These are phyloP conservation scores for Polyergus mexicanus DNA, from an alignment of 1,140 invertebrate genomes.

Conservation along the genomic window DNA sequence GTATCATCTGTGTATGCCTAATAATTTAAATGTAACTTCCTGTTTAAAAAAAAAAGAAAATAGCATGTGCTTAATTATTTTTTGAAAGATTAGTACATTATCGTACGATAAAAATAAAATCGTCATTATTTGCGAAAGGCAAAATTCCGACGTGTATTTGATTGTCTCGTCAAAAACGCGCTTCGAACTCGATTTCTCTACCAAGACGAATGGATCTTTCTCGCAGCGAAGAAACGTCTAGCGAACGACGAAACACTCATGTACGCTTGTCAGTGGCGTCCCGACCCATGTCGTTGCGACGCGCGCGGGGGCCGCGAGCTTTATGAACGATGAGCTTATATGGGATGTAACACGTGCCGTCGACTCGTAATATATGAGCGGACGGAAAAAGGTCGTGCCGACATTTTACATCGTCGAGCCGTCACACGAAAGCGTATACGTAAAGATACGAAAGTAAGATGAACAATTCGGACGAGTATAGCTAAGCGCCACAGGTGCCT, in stretches of 20 bases:
- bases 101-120: not conserved
- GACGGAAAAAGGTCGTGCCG: constrained; percentile 40
- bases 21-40: not conserved
- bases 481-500: constrained; percentile 38
- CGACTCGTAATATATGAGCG: constrained; percentile 74
- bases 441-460: constrained; percentile 54
- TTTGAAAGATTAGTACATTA: not conserved
- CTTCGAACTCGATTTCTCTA: constrained; percentile 48
- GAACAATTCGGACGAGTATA: constrained; percentile 45
- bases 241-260: constrained; percentile 52
- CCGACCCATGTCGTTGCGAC: constrained; percentile 56
- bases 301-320: constrained; percentile 53
- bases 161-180: constrained; percentile 10
- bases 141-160: not conserved
- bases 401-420: constrained; percentile 62
- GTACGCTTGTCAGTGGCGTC: constrained; percentile 59
- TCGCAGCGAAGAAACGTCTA: constrained; percentile 36
- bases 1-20: not conserved
- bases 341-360: constrained; percentile 75
- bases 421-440: constrained; percentile 35
- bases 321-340: constrained; percentile 75
- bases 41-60: not conserved
- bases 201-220: constrained; percentile 57
- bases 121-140: too few relatives aligned
- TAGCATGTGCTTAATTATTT: not conserved